Conservation (phyloP, 2,113 vertebrate genomes). For the Nothocercus julius region DNA sequence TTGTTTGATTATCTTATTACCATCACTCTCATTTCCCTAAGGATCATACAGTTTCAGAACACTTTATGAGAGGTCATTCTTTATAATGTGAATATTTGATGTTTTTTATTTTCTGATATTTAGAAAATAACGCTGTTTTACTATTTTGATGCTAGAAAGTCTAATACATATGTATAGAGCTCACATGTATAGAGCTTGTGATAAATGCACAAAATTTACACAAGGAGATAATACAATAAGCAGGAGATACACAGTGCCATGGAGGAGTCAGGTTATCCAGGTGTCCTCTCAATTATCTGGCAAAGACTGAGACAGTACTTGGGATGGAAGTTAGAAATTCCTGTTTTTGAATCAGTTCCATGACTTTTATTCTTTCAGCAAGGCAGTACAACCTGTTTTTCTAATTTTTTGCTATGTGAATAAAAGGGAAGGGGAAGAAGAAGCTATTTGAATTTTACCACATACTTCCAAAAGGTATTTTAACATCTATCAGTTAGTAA, state of each 20-base stretch:
- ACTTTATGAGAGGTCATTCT: neutral
- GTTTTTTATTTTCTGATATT: neutral
- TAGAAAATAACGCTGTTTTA: neutral
- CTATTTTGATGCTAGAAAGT: neutral
- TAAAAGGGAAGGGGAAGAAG: neutral
- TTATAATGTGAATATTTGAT: neutral
- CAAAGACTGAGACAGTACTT: neutral
- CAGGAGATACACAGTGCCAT: neutral
- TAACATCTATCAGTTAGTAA: neutral
- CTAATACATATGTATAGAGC: no score
- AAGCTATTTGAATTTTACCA: neutral
- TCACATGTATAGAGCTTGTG: neutral
- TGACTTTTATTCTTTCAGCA: neutral
- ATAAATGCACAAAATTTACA: neutral
- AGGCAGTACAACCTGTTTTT: rapidly evolving
- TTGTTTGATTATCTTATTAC: neutral
- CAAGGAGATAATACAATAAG: neutral
- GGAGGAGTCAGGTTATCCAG: neutral
- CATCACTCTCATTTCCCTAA: neutral
- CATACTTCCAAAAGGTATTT: neutral
- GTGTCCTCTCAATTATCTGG: neutral
- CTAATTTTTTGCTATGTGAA: neutral
- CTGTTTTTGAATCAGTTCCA: neutral
- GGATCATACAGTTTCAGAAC: neutral
- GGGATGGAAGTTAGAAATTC: neutral